Evolutionary conservation across 2,113 vertebrate genomes (phyloP), one percentile per base, ranked within the genome.

Genomic region (Dinomys branickii): DNA sequence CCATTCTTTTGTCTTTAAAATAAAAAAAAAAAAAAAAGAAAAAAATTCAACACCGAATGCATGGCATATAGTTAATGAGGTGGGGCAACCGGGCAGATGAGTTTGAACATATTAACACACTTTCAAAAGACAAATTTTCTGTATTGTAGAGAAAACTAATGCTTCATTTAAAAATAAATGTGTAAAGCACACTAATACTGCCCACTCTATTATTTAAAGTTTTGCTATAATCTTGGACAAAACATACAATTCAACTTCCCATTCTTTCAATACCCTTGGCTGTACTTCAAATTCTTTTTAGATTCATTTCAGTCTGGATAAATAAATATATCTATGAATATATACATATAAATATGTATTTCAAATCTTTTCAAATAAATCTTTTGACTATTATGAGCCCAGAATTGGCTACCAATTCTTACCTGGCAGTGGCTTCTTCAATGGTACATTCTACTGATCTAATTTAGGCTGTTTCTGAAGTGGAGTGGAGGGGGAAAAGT

Each of bases 181-280:
- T 67, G 41, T 63, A 65, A 88, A 81, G 0, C 67, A 30, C 22
- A 84, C 56, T 0, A 65, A n/a, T 30, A 71, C 0, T 30, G 13
- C 13, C 3, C 4, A 26, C 3, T 78, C 56, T 35, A 78, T 63
- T 69, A 33, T 82, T 91, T 58, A 61, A 59, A 80, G 59, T 35
- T 90, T 71, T 92, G 80, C 30, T 67, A 56, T 35, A 80, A 24
- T 90, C 44, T 85, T 88, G 50, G 47, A 80, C 91, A 93, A 65
- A 63, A 52, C 54, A n/a, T 33, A 91, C 67, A 95, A 85, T 26
- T 63, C 52, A 38, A 67, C 7, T 65, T 69, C 58, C 16, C 59
- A 56, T 85, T 91, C 63, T 65, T 91, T 65, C 14, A 85, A 47
- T 38, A 50, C 12, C 44, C 90, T 61, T 67, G 61, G 54, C 77